Evolutionary conservation across 2,888 invertebrate species (phyloP).

Genomic region (Galerucella pusilla): DNA sequence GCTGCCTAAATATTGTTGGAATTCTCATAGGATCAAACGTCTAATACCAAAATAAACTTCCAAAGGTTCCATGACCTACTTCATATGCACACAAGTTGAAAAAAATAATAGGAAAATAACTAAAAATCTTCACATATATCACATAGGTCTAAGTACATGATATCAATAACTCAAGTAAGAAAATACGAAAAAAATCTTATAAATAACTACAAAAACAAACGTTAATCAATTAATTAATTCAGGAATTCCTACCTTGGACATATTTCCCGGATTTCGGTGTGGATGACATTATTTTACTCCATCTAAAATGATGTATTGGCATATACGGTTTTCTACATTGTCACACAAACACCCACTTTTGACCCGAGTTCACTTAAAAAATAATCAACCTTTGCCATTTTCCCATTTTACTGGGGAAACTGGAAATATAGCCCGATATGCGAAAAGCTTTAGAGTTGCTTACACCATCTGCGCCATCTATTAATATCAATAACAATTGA

Average conservation of each 20-base stretch:
- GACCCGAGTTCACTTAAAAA: constrained; percentile 26
- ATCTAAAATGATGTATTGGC: constrained; percentile 34
- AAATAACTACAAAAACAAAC: neutral
- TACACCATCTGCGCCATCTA: constrained; percentile 48
- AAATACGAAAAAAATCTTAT: neutral
- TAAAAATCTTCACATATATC: neutral
- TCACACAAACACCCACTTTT: constrained; percentile 32
- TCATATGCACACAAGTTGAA: neutral
- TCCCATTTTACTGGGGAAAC: constrained; percentile 30
- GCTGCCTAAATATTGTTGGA: neutral
- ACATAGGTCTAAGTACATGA: neutral
- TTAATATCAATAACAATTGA: constrained; percentile 46
- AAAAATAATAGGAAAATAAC: neutral
- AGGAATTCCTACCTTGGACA: constrained; percentile 61
- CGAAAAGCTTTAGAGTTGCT: constrained; percentile 41
- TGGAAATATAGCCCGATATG: constrained; percentile 43
- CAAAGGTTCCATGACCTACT: constrained; percentile 20
- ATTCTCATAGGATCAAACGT: neutral
- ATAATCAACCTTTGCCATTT: constrained; percentile 34
- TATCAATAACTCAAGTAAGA: neutral
- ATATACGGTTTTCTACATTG: constrained; percentile 36
- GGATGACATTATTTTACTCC: constrained; percentile 63
- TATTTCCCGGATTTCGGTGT: constrained; percentile 65
- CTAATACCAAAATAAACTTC: constrained; percentile 1
- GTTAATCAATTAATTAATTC: neutral